phyloP scores from a whole-genome alignment of 2,888 invertebrate genomes.

The Stramonita haemastoma region DNA sequence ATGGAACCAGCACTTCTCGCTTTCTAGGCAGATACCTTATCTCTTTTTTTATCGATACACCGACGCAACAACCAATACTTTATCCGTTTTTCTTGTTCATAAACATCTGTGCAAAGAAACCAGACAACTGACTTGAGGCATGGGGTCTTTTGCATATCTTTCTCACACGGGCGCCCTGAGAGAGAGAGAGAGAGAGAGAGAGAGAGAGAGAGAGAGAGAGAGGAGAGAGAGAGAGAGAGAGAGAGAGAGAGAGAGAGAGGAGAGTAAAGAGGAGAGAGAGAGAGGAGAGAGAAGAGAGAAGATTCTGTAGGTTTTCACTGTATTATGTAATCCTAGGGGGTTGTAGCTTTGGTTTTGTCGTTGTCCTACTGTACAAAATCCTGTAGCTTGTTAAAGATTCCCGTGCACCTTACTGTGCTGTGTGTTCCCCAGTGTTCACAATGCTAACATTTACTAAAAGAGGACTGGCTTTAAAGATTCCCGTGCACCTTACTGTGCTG shows the following conservation, averaged over 20 bases:
- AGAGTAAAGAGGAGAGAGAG: not conserved
- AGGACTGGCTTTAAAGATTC: not conserved
- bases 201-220: not conserved
- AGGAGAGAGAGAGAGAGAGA: not conserved
- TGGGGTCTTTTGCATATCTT: not conserved
- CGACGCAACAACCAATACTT: not conserved
- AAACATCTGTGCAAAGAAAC: not conserved
- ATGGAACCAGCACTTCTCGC: too few relatives aligned
- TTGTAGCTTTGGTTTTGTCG: not conserved
- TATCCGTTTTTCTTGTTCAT: not conserved
- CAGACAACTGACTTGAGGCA: not conserved
- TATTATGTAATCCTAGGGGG: not conserved
- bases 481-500: not conserved
- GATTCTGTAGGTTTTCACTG: not conserved
- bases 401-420: not conserved
- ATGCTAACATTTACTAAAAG: too few relatives aligned
- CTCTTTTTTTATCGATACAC: not conserved
- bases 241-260: not conserved
- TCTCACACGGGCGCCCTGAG: not conserved
- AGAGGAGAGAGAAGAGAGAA: conserved; percentile 6
- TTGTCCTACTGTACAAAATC: too few relatives aligned
- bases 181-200: too few relatives aligned
- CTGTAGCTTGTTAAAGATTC: not conserved
- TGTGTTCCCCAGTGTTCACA: not conserved
- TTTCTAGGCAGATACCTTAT: not conserved